phyloP scores from a whole-genome alignment of 1,140 invertebrate species.

The Nephila pilipes region DNA sequence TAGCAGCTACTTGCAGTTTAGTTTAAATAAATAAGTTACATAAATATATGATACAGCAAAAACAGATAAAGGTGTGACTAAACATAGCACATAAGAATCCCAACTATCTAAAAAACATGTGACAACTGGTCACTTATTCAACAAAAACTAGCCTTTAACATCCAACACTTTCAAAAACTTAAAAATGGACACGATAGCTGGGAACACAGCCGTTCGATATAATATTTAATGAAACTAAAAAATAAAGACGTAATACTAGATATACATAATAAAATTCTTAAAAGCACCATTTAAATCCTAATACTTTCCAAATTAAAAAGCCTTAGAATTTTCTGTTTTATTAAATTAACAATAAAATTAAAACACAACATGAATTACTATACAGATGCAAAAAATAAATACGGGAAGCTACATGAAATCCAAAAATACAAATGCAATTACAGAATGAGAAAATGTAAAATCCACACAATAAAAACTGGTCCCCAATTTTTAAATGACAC shows the following conservation, averaged over 20 bases:
- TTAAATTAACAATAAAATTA: slow-evolving; percentile 68
- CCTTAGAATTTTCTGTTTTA: slow-evolving; percentile 60
- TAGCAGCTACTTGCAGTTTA: slow-evolving; percentile 72
- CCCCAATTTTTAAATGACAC: slow-evolving; percentile 41
- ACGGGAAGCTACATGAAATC: slow-evolving; percentile 61
- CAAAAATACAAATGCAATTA: slow-evolving; percentile 69
- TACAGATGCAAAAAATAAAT: slow-evolving; percentile 75
- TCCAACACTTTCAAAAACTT: background rate
- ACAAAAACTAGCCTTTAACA: background rate
- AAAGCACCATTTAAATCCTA: slow-evolving; percentile 75
- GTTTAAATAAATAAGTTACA: slow-evolving; percentile 77
- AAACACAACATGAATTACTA: slow-evolving; percentile 66
- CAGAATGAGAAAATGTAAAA: slow-evolving; percentile 53
- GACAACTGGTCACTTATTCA: background rate
- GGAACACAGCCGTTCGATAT: slow-evolving; percentile 30
- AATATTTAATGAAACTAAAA: slow-evolving; percentile 7
- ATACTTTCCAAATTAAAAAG: slow-evolving; percentile 62
- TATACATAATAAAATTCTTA: slow-evolving; percentile 70
- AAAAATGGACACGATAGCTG: slow-evolving; percentile 26
- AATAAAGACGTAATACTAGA: slow-evolving; percentile 53
- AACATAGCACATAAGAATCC: slow-evolving; percentile 60
- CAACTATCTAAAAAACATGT: background rate
- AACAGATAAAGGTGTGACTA: slow-evolving; percentile 74
- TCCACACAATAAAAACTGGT: slow-evolving; percentile 64
- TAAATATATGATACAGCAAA: slow-evolving; percentile 73